These are phyloP conservation scores for Herpetotheres cachinnans DNA, from an alignment of 2,113 vertebrate species.

Conservation along the genomic window DNA sequence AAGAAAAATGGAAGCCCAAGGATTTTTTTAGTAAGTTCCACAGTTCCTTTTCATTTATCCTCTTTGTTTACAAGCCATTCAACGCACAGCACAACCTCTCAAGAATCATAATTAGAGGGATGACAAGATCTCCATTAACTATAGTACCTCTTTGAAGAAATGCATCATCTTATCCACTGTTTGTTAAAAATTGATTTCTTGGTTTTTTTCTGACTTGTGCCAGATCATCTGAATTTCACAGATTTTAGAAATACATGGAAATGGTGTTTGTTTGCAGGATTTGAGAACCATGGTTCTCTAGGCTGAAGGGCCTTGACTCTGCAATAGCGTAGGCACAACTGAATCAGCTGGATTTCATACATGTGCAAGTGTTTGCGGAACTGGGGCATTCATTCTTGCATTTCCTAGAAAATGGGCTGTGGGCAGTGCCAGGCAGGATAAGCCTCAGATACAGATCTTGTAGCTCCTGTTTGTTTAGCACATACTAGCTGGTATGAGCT, in stretches of 20 bases:
- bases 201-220: neutral
- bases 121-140: neutral
- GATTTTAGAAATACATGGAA: neutral
- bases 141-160: neutral
- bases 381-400: neutral
- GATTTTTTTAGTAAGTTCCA: conserved; percentile 91
- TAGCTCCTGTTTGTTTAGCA: neutral
- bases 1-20: conserved; percentile 90
- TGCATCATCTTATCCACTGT: neutral
- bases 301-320: neutral
- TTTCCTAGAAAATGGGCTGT: neutral
- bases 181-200: neutral
- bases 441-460: neutral
- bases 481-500: neutral
- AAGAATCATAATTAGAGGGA: neutral
- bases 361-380: neutral
- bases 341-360: neutral
- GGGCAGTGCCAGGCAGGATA: neutral
- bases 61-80: neutral
- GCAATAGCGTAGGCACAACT: neutral
- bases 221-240: neutral
- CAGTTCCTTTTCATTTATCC: neutral
- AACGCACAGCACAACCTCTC: neutral
- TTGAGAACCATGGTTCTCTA: neutral
- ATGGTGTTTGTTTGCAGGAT: neutral